Evolutionary conservation across 2,888 invertebrate genomes (phyloP), one percentile per base, ranked within the genome.

Genomic region (Eristalis arbustorum): DNA sequence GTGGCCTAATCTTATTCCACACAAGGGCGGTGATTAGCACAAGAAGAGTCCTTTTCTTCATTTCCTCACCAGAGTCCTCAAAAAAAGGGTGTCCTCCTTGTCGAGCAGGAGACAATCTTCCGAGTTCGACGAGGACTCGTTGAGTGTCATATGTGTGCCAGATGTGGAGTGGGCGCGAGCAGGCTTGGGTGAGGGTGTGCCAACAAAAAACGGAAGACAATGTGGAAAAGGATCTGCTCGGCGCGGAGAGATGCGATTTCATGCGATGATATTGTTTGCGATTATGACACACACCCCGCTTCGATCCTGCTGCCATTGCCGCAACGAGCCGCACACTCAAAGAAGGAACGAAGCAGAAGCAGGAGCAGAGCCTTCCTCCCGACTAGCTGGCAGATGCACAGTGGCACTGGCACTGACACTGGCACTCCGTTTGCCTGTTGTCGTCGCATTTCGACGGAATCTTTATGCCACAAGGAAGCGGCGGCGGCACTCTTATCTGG

Each of bases 181-280:
- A n/a, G n/a, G n/a, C n/a, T n/a, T 3, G 6, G 3, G 31, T 5
- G 10, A 31, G 25, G 49, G 69, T 71, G 69, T 75, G 66, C 22
- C 64, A 72, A 68, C 37, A 74, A 79, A 77, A 81, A 87, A 87
- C 87, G 87, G 87, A 87, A 87, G 87, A 87, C 87, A 87, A 87
- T 87, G 87, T 79, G 83, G 67, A 34, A 78, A 72, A 83, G 83
- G 82, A 87, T 87, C 87, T 87, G 83, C 75, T 83, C 75, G 71
- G 67, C 72, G 67, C 72, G 72, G 63, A 74, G 25, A 83, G 87
- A 83, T 87, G 83, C 78, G 87, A 87, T 87, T 87, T 87, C 78
- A 87, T 87, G 87, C 74, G 74, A 78, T 72, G 87, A 87, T 81
- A 81, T 69, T 83, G 75, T 79, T 49, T 69, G 66, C 62, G 87